A percentile compares a stretch with the other conserved stretches of the same genome.
These are phyloP conservation scores for Diarsia rubi DNA, from an alignment of 2,888 invertebrate species.

Conservation along the genomic window DNA sequence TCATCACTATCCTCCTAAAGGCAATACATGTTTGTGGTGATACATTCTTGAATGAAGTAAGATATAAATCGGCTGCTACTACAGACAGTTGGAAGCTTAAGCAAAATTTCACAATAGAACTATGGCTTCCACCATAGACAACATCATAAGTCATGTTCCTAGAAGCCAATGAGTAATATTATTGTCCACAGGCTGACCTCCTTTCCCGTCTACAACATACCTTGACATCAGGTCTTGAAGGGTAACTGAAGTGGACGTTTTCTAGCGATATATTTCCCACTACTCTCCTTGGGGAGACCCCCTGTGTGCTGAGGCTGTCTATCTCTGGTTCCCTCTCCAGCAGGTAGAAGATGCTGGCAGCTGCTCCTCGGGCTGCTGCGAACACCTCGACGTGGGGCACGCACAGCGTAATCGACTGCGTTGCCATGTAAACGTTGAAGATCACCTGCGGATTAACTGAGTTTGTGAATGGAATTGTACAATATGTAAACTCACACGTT, in stretches of 20 bases:
- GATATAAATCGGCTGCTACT: neutral
- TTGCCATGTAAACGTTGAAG: conserved; percentile 94
- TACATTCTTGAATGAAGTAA: neutral
- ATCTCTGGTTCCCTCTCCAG: conserved; percentile 94
- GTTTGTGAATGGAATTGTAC: neutral
- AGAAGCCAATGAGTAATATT: neutral
- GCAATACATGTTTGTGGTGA: neutral
- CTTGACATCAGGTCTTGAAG: conserved; percentile 93
- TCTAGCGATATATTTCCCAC: conserved; percentile 93
- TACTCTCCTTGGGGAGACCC: conserved; percentile 90
- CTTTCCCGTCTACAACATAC: conserved; percentile 66
- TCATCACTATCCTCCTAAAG: neutral
- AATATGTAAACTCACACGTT: neutral
- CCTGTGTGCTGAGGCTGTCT: conserved; percentile 92
- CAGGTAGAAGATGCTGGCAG: conserved; percentile 93
- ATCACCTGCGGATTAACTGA: conserved; percentile 88
- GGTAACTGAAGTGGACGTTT: conserved; percentile 94
- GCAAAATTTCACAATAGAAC: neutral
- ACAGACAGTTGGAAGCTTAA: neutral
- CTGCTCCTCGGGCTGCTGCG: conserved; percentile 93
- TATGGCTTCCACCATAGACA: no score
- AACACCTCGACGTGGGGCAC: conserved; percentile 94
- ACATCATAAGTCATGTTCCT: neutral
- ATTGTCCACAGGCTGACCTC: neutral
- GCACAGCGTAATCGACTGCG: conserved; percentile 94